Evolutionary conservation across 2,888 invertebrate genomes (phyloP), one percentile per base, ranked within the genome.

Genomic region (Dynastes tityus): DNA sequence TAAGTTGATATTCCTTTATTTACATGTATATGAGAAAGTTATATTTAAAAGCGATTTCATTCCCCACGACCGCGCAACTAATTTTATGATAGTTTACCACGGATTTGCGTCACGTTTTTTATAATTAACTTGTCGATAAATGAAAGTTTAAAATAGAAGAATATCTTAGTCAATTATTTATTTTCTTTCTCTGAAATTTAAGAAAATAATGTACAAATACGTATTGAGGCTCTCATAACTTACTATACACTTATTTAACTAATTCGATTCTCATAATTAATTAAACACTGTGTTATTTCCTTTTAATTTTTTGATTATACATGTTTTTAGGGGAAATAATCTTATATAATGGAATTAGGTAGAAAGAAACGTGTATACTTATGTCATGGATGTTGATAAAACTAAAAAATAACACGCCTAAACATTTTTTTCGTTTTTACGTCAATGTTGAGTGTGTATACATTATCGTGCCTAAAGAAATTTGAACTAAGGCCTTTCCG

Each of bases 51-150:
- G 32, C 63, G 63, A 63, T 27, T 63, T 13, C 29, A 11, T 63
- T 63, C 29, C 32, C n/a, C 55, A 16, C 8, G 32, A 63, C 32
- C 63, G 4, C 27, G 63, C 13, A 63, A 63, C 63, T 32, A 63
- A 63, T 29, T 63, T 63, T 63, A 32, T 29, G 63, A 63, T 63
- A 63, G 29, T 63, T 63, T 63, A 63, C 63, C 11, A 32, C 29
- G 63, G 32, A 63, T 63, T 63, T 63, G 63, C 63, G 63, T 63
- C 63, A 63, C 27, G 32, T 32, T 13, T 29, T 63, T 63, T 63
- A 63, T 63, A 63, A 63, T 63, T 63, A 63, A 27, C 29, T 29
- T 63, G 13, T 63, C 29, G 63, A 63, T 27, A 61, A 61, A 61
- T 61, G 27, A 11, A 27, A 61, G 61, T 61, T 61, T 61, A 61